A percentile compares a stretch with the other conserved stretches of the same genome.
Conservation (phyloP, 2,797 vertebrate genomes). For the Enteromius radiatus region DNA sequence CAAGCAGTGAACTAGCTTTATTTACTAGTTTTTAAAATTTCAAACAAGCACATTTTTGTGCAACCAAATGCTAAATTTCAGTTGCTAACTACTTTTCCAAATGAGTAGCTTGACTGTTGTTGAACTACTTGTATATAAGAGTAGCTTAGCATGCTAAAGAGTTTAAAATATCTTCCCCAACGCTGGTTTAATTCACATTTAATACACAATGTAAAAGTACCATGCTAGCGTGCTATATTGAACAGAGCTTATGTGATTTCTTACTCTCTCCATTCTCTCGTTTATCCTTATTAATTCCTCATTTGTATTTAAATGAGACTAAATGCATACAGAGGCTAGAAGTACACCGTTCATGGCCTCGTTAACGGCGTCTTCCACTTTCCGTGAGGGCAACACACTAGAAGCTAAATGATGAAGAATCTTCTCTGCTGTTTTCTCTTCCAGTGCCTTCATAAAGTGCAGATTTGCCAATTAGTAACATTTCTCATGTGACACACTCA, state of each 20-base stretch:
- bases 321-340: slow-evolving; percentile 14
- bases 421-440: not conserved
- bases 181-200: not conserved
- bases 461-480: slow-evolving; percentile 3
- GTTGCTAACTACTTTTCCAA: not conserved
- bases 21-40: not conserved
- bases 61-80: not conserved
- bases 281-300: slow-evolving; percentile 20
- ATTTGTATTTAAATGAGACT: slow-evolving; percentile 40
- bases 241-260: not conserved
- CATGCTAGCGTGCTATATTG: not conserved
- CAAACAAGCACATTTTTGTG: not conserved
- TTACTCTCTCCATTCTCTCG: not conserved
- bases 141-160: not conserved
- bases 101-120: not conserved
- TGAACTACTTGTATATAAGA: not conserved
- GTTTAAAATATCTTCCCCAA: not conserved
- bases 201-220: not conserved
- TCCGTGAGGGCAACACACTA: not conserved
- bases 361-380: slow-evolving; percentile 19
- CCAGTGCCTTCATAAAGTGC: not conserved
- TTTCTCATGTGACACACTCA: slow-evolving; percentile 12
- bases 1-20: not conserved
- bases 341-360: slow-evolving; percentile 14
- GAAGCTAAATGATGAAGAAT: slow-evolving; percentile 9